Conservation (phyloP, 2,797 vertebrate species). For the Tiaroga cobitis region DNA sequence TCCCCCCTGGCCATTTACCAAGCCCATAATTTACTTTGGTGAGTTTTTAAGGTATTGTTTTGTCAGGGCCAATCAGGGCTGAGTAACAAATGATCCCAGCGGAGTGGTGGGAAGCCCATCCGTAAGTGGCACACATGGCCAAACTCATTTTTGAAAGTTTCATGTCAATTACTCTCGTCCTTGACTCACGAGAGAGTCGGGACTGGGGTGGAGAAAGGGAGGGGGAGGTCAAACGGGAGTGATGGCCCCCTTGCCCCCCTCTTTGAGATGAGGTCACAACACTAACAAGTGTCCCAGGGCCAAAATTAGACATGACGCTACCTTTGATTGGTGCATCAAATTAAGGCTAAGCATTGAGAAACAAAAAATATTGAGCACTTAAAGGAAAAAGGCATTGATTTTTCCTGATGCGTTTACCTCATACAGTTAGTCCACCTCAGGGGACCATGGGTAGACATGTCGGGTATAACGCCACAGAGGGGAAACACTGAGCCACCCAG, state of each 20-base stretch:
- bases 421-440: conserved; percentile 71
- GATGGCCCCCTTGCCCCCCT: conserved; percentile 54
- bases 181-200: conserved; percentile 88
- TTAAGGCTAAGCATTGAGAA: conserved; percentile 87
- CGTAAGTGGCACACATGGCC: conserved; percentile 84
- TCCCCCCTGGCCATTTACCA: conserved; percentile 88
- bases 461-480: conserved; percentile 29
- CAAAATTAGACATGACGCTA: conserved; percentile 91
- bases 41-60: conserved; percentile 99
- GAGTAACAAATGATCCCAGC: conserved; percentile 96
- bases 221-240: conserved; percentile 58
- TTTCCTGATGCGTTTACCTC: conserved; percentile 86
- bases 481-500: conserved; percentile 33
- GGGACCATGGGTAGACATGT: conserved; percentile 63
- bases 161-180: conserved; percentile 93
- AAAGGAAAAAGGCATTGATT: conserved; percentile 93
- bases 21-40: conserved; percentile 98
- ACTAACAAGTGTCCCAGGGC: conserved; percentile 84
- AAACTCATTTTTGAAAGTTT: conserved; percentile 98
- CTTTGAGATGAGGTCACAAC: conserved; percentile 89
- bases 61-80: conserved; percentile 98
- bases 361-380: conserved; percentile 98
- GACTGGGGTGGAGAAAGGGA: conserved; percentile 58
- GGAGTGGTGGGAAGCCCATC: conserved; percentile 83
- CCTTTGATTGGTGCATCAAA: conserved; percentile 96